Evolutionary conservation across 2,113 vertebrate species (phyloP).

Genomic region (Myanophis thanlyinensis): DNA sequence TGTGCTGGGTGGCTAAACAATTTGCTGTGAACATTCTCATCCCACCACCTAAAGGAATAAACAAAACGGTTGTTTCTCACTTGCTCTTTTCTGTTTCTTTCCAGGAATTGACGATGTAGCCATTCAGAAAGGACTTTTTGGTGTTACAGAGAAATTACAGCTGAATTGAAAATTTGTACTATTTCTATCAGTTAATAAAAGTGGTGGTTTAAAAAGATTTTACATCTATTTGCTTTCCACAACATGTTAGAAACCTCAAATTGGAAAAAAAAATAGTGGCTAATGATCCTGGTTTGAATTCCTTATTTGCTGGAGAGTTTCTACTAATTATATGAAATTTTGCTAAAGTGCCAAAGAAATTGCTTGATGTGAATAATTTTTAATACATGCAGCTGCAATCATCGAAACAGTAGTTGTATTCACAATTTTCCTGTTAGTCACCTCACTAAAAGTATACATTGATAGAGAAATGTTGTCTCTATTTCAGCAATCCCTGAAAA

Average conservation of each 20-base stretch:
- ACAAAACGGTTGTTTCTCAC: neutral
- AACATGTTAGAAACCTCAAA: neutral
- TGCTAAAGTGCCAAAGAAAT: neutral
- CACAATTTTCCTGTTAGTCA: neutral
- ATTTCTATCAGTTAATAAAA: conserved; percentile 98
- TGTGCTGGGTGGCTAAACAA: neutral
- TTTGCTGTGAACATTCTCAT: neutral
- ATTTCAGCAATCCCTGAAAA: neutral
- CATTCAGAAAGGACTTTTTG: conserved; percentile 62
- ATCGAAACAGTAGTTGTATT: neutral
- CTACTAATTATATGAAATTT: neutral
- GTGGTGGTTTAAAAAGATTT: conserved; percentile 79
- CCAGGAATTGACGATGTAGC: conserved; percentile 98
- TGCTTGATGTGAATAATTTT: neutral
- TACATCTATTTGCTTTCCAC: neutral
- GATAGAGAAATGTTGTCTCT: neutral
- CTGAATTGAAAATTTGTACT: conserved; percentile 93
- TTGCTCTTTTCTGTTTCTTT: conserved; percentile 30
- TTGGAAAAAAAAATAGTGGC: neutral
- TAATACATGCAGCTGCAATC: neutral
- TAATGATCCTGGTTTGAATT: neutral
- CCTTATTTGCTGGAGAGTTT: neutral
- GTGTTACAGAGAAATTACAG: conserved; percentile 74
- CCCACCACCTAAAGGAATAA: neutral
- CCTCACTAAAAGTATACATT: neutral